These are phyloP conservation scores for Heliconius hortense DNA, from an alignment of 2,888 invertebrate species.

Conservation along the genomic window DNA sequence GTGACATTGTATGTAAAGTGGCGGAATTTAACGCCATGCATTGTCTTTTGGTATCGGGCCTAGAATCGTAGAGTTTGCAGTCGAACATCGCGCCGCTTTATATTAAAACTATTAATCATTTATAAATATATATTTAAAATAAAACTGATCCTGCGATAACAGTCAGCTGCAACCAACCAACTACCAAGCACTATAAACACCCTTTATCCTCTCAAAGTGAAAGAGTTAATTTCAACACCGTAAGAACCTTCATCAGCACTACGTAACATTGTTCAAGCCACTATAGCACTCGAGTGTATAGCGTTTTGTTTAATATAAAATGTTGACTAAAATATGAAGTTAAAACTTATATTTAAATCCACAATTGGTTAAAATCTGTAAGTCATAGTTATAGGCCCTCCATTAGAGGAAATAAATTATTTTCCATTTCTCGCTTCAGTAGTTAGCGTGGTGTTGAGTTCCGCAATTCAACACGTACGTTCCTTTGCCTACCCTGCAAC, in stretches of 20 bases:
- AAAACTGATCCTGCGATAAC: too few relatives aligned
- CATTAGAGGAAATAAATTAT: not conserved
- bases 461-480: not conserved
- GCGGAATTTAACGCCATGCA: not conserved
- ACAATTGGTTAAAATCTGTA: too few relatives aligned
- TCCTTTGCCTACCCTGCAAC: too few relatives aligned
- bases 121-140: not conserved
- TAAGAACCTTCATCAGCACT: conserved; percentile 15
- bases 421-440: not conserved
- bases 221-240: conserved; percentile 14
- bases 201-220: conserved; percentile 11
- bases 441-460: not conserved
- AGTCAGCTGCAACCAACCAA: not conserved
- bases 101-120: not conserved
- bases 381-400: too few relatives aligned
- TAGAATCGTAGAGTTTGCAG: too few relatives aligned
- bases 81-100: not conserved
- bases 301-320: not conserved
- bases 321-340: conserved; percentile 2
- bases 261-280: not conserved
- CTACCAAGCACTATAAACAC: not conserved
- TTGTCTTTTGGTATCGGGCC: too few relatives aligned
- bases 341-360: not conserved
- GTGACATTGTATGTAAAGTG: not conserved
- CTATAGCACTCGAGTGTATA: not conserved